These are phyloP conservation scores for Aptenodytes patagonicus DNA, from an alignment of 2,113 vertebrate genomes.

Conservation along the genomic window DNA sequence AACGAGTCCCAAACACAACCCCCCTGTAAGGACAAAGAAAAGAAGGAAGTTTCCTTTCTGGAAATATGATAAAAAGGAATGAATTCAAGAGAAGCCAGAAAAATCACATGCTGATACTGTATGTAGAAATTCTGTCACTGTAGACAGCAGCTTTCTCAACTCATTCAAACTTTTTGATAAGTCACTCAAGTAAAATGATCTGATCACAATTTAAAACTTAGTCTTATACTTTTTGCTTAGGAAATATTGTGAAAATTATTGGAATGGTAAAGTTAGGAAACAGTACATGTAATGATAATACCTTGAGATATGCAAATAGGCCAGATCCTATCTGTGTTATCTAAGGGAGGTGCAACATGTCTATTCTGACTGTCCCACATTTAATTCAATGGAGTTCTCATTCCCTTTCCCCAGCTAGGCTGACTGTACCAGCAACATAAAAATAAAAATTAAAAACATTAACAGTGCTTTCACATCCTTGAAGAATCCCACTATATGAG, in stretches of 20 bases:
- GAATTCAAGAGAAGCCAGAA: neutral
- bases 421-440: neutral
- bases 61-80: neutral
- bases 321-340: neutral
- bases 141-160: neutral
- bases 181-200: neutral
- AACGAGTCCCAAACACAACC: accelerated
- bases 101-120: neutral
- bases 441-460: neutral
- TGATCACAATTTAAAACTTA: neutral
- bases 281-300: neutral
- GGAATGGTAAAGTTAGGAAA: neutral
- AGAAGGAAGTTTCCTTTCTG: neutral
- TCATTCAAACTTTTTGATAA: neutral
- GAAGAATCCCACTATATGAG: neutral
- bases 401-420: neutral
- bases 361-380: neutral
- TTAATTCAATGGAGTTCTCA: neutral
- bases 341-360: neutral
- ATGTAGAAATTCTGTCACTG: neutral
- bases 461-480: neutral
- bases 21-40: neutral
- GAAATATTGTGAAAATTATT: neutral
- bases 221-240: neutral
- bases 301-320: neutral